Conservation (phyloP, 2,113 vertebrate species). For the Sebastes schlegelii region DNA sequence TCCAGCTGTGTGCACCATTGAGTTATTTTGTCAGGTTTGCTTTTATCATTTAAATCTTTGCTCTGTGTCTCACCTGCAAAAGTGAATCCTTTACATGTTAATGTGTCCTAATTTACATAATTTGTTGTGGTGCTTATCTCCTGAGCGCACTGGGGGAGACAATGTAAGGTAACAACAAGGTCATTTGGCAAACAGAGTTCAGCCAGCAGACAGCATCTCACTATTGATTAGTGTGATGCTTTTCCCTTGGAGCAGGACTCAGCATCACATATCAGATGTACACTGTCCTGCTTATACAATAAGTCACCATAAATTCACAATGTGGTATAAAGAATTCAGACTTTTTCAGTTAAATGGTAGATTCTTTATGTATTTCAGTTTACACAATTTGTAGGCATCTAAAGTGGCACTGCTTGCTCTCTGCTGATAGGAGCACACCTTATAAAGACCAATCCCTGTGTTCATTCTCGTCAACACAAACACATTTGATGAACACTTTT, state of each 20-base stretch:
- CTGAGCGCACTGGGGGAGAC: not conserved
- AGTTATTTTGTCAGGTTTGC: not conserved
- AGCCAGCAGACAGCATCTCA: slow-evolving; percentile 41
- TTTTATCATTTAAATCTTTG: not conserved
- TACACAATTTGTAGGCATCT: not conserved
- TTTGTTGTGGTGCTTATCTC: slow-evolving; percentile 6
- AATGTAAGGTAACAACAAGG: slow-evolving; percentile 57
- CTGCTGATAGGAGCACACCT: not conserved
- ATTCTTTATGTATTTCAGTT: not conserved
- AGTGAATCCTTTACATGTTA: not conserved
- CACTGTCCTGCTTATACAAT: not conserved
- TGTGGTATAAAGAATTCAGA: not conserved
- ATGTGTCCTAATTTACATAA: not conserved
- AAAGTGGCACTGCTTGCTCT: not conserved
- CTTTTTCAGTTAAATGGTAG: not conserved
- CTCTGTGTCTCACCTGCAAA: not conserved
- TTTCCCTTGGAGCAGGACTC: slow-evolving; percentile 25
- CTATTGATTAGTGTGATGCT: slow-evolving; percentile 44
- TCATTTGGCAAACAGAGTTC: slow-evolving; percentile 55
- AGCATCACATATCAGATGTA: slow-evolving; percentile 22
- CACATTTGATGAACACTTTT: slow-evolving; percentile 1
- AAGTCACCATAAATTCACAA: not conserved
- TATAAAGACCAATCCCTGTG: not conserved
- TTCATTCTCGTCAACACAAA: not conserved
- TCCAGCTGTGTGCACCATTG: not conserved